Evolutionary conservation across 2,888 invertebrate genomes (phyloP).

Genomic region (Maniola hyperantus): DNA sequence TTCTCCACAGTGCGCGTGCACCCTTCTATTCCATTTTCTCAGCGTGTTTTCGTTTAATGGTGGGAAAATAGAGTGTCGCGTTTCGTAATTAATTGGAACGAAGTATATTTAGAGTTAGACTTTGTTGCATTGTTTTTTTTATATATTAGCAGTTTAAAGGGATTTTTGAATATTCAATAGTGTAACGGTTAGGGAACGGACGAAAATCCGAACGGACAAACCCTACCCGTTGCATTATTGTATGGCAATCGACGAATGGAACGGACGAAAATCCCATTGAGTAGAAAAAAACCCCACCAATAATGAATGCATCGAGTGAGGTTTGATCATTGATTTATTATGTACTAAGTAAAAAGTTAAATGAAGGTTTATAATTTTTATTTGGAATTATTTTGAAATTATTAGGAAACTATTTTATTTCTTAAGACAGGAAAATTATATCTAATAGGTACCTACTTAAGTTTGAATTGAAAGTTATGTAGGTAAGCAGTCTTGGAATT

Average conservation of each 20-base stretch:
- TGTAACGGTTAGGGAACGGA: too few species aligned
- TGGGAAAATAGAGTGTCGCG: slow-evolving; percentile 29
- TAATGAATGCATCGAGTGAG: too few species aligned
- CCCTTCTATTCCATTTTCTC: slow-evolving; percentile 23
- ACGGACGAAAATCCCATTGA: too few species aligned
- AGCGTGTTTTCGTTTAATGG: slow-evolving; percentile 14
- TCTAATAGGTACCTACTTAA: neutral
- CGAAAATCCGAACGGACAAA: too few species aligned
- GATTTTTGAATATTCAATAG: too few species aligned
- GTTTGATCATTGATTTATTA: too few species aligned
- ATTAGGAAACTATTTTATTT: too few species aligned
- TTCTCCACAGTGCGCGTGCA: slow-evolving; percentile 20
- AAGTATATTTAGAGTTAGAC: slow-evolving; percentile 27
- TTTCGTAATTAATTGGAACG: slow-evolving; percentile 34
- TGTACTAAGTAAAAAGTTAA: too few species aligned
- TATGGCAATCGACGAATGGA: too few species aligned
- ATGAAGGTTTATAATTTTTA: neutral
- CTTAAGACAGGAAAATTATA: neutral
- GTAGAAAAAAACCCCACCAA: too few species aligned
- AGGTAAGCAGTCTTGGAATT: neutral
- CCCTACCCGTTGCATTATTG: too few species aligned
- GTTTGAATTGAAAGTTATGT: neutral
- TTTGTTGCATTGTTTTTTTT: neutral
- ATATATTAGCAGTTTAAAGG: neutral
- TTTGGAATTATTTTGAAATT: neutral